Evolutionary conservation across 2,888 invertebrate genomes (phyloP).

Genomic region (Caenorhabditis sp.): DNA sequence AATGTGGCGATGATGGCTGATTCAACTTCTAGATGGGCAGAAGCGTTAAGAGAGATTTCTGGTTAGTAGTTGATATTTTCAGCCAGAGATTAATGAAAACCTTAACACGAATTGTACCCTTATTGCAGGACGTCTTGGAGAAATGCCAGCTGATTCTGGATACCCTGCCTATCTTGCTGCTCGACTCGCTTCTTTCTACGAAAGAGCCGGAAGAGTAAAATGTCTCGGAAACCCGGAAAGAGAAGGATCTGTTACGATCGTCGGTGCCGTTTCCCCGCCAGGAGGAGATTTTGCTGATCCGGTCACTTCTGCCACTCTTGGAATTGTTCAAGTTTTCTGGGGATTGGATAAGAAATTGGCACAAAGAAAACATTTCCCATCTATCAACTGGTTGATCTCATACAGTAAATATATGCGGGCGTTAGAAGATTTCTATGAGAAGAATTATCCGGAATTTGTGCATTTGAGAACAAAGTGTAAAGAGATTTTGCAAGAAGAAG

Average conservation of each 20-base stretch:
- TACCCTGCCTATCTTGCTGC: constrained; percentile 99
- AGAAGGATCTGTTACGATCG: constrained; percentile 98
- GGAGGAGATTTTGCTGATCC: constrained; percentile 99
- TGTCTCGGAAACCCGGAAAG: constrained; percentile 80
- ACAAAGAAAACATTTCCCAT: constrained; percentile 99
- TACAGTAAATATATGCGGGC: constrained; percentile 97
- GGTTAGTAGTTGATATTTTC: too few species aligned
- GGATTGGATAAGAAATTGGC: constrained; percentile 70
- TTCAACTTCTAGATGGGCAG: constrained; percentile 99
- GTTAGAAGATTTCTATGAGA: constrained; percentile 98
- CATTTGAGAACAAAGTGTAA: constrained; percentile 90
- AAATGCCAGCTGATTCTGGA: constrained; percentile 97
- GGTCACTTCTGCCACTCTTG: constrained; percentile 97
- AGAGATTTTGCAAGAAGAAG: constrained; percentile 90
- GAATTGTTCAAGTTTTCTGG: constrained; percentile 82
- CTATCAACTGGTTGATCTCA: constrained; percentile 99
- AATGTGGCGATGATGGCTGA: constrained; percentile 99
- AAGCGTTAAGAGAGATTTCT: constrained; percentile 98
- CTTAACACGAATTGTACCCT: too few species aligned
- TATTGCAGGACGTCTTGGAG: constrained; percentile 80
- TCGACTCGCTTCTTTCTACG: constrained; percentile 97
- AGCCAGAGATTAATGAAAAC: too few species aligned
- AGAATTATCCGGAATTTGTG: constrained; percentile 95
- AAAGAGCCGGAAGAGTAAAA: constrained; percentile 95
- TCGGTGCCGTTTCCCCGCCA: constrained; percentile 97